Conservation (phyloP, 2,797 vertebrate species). For the Lagorchestes hirsutus region DNA sequence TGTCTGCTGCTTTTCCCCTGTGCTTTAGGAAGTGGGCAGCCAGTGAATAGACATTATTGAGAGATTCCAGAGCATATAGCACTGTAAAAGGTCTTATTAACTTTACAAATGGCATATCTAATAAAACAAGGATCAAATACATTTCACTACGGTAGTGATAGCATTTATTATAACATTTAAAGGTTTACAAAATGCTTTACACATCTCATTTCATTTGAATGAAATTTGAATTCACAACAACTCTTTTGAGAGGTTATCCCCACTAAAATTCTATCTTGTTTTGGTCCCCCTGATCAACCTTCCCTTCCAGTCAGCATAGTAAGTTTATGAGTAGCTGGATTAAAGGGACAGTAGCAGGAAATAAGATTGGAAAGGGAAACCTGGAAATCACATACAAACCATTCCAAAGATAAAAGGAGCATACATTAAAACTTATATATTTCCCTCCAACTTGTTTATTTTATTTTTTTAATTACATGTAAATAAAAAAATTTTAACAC, state of each 20-base stretch:
- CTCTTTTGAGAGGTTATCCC: neutral
- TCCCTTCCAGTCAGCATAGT: neutral
- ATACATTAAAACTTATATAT: neutral
- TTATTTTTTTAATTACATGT: neutral
- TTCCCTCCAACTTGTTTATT: neutral
- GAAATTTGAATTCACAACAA: neutral
- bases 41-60: neutral
- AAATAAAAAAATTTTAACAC: neutral
- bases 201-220: neutral
- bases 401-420: neutral
- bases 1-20: neutral
- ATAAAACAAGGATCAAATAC: neutral
- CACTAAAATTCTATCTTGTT: neutral
- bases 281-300: neutral
- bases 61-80: neutral
- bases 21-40: neutral
- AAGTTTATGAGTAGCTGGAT: neutral
- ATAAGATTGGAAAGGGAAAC: neutral
- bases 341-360: neutral
- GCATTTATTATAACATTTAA: neutral
- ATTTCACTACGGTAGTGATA: neutral
- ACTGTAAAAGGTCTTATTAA: neutral
- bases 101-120: neutral
- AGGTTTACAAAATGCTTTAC: neutral
- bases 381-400: neutral